phyloP scores from a whole-genome alignment of 2,113 vertebrate genomes.

The Chaetodon trifascialis region DNA sequence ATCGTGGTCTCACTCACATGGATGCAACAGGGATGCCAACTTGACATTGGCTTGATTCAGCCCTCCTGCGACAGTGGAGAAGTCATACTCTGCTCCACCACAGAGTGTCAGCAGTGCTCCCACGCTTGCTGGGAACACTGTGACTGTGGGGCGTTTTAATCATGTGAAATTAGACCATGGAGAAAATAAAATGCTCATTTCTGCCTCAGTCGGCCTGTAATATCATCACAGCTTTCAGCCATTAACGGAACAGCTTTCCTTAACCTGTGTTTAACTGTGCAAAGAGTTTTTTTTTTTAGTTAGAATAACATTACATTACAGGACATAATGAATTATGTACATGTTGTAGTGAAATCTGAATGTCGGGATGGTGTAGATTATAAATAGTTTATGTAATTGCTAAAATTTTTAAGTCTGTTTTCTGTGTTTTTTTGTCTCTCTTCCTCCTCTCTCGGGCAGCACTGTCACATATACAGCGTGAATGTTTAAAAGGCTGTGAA shows the following conservation, averaged over 20 bases:
- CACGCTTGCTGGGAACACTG: neutral
- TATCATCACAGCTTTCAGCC: neutral
- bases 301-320: neutral
- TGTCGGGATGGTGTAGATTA: too few relatives aligned
- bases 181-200: neutral
- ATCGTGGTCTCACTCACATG: too few relatives aligned
- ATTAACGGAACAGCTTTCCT: neutral
- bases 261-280: too few relatives aligned
- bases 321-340: neutral
- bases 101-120: conserved; percentile 40
- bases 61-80: neutral
- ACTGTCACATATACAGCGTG: too few relatives aligned
- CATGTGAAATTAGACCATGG: neutral
- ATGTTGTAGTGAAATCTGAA: neutral
- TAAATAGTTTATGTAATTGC: too few relatives aligned
- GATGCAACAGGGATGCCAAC: neutral
- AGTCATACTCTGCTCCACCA: conserved; percentile 28
- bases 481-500: too few relatives aligned
- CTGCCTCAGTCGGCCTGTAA: neutral
- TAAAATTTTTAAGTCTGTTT: too few relatives aligned
- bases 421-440: too few relatives aligned
- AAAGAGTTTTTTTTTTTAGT: neutral
- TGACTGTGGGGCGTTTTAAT: neutral
- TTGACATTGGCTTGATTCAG: too few relatives aligned
- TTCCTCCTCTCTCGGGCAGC: too few relatives aligned